Evolutionary conservation across 2,113 vertebrate species (phyloP).

Genomic region (Myotis brandtii): DNA sequence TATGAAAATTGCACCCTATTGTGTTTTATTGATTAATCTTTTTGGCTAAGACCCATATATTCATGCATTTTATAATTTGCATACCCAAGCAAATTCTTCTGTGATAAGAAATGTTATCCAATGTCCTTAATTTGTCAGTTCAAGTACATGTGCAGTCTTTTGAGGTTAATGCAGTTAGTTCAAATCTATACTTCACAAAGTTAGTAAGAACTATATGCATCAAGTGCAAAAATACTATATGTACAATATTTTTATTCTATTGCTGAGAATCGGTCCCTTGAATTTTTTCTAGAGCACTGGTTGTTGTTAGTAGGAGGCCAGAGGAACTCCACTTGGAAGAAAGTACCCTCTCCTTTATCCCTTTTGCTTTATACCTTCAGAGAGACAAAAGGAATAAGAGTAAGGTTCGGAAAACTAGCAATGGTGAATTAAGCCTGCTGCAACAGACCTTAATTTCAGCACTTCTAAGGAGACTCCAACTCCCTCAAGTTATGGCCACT

Average conservation of each 20-base stretch:
- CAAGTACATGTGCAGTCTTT: not conserved
- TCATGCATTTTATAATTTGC: slow-evolving; percentile 38
- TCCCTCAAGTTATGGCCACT: not conserved
- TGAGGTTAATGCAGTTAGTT: not conserved
- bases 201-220: not conserved
- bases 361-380: not conserved
- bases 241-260: not conserved
- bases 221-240: not conserved
- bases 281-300: not conserved
- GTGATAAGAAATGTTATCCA: not conserved
- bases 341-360: not conserved
- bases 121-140: slow-evolving; percentile 18
- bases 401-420: not conserved
- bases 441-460: not conserved
- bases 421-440: not conserved
- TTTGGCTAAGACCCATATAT: not conserved
- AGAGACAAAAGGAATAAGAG: not conserved
- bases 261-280: not conserved
- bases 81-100: slow-evolving; percentile 54
- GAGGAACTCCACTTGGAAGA: not conserved
- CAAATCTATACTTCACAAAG: not conserved
- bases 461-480: not conserved
- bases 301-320: not conserved
- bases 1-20: not conserved
- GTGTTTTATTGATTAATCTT: slow-evolving; percentile 48